Percentiles rank a stretch among this genome's conserved stretches.
phyloP scores from a whole-genome alignment of 2,113 vertebrate species.

The Zosterops borbonicus region DNA sequence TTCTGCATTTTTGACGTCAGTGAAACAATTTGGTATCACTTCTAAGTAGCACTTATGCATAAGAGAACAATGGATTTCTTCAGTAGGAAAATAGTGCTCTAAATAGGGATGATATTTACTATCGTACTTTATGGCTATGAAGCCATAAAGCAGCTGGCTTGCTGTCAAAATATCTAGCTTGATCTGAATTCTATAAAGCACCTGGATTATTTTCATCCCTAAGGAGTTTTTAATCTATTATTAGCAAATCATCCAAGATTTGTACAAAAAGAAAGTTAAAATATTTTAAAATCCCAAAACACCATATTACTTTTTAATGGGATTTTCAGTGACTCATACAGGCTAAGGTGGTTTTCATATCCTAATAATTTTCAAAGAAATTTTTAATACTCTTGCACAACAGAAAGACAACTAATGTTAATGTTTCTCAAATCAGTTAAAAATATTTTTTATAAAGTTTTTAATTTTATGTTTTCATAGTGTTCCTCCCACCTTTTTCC shows the following conservation, averaged over 20 bases:
- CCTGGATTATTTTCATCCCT: constrained; percentile 2
- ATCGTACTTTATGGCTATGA: neutral
- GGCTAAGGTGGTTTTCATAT: neutral
- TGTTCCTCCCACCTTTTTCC: neutral
- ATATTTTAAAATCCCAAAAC: neutral
- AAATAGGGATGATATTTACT: constrained; percentile 20
- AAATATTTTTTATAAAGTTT: neutral
- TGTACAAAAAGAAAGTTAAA: neutral
- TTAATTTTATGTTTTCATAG: neutral
- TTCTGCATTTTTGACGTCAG: constrained; percentile 47
- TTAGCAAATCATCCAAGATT: neutral
- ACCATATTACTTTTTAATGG: neutral
- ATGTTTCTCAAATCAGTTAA: neutral
- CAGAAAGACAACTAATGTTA: neutral
- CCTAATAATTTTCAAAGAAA: neutral
- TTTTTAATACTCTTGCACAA: neutral
- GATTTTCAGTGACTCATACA: neutral
- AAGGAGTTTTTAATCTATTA: neutral
- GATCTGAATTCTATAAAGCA: constrained; percentile 20
- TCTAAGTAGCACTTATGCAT: constrained; percentile 22
- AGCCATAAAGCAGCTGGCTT: neutral
- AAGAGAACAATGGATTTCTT: constrained; percentile 44
- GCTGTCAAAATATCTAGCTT: neutral
- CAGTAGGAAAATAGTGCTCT: neutral
- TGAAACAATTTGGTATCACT: constrained; percentile 40